Conservation (phyloP, 2,888 invertebrate species). For the Lasioglossum figueresi region DNA sequence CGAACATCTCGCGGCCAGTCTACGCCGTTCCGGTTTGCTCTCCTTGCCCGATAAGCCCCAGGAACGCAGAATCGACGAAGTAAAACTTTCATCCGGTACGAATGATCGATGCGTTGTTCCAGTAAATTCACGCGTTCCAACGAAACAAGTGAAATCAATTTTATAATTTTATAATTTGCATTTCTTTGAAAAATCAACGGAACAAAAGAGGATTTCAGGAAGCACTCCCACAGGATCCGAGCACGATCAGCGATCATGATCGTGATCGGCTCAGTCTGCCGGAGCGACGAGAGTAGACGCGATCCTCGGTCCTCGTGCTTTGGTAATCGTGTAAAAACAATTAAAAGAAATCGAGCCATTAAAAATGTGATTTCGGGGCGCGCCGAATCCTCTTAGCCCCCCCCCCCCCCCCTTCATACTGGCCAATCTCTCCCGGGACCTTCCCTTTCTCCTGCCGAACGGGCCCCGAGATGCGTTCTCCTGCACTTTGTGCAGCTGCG, state of each 20-base stretch:
- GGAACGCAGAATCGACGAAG: not conserved
- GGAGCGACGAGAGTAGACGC: conserved; percentile 32
- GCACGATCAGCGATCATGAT: conserved; percentile 26
- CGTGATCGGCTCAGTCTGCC: conserved; percentile 35
- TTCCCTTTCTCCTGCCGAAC: conserved; percentile 49
- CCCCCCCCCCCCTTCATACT: not conserved
- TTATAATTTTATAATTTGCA: not conserved
- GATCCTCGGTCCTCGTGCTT: conserved; percentile 33
- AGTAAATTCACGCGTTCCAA: not conserved
- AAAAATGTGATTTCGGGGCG: conserved; percentile 66
- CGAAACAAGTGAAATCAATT: not conserved
- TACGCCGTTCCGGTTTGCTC: conserved; percentile 27
- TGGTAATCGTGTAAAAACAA: conserved; percentile 64
- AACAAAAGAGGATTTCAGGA: not conserved
- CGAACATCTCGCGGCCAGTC: conserved; percentile 37
- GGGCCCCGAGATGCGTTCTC: conserved; percentile 49
- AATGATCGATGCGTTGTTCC: not conserved
- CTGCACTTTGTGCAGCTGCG: conserved; percentile 60
- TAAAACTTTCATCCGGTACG: not conserved
- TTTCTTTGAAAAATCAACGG: not conserved
- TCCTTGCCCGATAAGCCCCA: conserved; percentile 38
- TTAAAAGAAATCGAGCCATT: conserved; percentile 64
- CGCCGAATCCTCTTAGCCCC: conserved; percentile 60
- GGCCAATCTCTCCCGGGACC: conserved; percentile 30
- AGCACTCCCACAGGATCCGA: not conserved